These are phyloP conservation scores for Bostrychus sinensis DNA, from an alignment of 2,113 vertebrate species.

Conservation along the genomic window DNA sequence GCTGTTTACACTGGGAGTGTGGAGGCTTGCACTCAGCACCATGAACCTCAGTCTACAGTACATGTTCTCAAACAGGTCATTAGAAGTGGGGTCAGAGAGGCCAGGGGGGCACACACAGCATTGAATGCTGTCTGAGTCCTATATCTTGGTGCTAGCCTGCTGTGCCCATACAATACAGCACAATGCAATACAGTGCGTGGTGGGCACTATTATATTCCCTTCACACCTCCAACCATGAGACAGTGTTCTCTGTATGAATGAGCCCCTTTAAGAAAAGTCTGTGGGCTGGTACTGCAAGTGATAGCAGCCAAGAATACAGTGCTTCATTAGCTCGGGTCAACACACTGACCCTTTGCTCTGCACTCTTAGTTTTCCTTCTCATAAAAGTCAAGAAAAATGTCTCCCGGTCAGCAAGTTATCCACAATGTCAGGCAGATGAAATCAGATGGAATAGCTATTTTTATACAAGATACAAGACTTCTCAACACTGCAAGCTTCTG, in stretches of 20 bases:
- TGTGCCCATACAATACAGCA: conserved; percentile 83
- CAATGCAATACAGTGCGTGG: conserved; percentile 43
- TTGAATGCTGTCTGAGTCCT: conserved; percentile 73
- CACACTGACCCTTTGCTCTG: conserved; percentile 7
- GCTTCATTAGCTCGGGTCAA: conserved; percentile 43
- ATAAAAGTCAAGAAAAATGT: background rate
- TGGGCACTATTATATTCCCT: conserved; percentile 26
- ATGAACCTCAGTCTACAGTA: conserved; percentile 39
- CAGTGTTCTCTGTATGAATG: conserved; percentile 63
- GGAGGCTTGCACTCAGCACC: conserved; percentile 50
- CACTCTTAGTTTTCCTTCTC: conserved; percentile 5
- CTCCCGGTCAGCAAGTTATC: conserved; percentile 13
- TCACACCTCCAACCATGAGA: conserved; percentile 59
- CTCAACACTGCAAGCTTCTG: background rate
- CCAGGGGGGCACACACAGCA: conserved; percentile 53
- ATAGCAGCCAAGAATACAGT: conserved; percentile 55
- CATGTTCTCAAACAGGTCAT: conserved; percentile 70
- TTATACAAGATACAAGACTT: background rate
- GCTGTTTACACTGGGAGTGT: conserved; percentile 70
- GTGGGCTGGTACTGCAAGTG: conserved; percentile 28
- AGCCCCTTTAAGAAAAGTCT: conserved; percentile 63
- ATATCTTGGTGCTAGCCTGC: conserved; percentile 79
- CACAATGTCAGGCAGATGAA: background rate
- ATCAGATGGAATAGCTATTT: background rate
- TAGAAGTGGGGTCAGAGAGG: conserved; percentile 17